These are phyloP conservation scores for Eulemur albifrons DNA, from an alignment of 2,797 vertebrate species.

Conservation along the genomic window DNA sequence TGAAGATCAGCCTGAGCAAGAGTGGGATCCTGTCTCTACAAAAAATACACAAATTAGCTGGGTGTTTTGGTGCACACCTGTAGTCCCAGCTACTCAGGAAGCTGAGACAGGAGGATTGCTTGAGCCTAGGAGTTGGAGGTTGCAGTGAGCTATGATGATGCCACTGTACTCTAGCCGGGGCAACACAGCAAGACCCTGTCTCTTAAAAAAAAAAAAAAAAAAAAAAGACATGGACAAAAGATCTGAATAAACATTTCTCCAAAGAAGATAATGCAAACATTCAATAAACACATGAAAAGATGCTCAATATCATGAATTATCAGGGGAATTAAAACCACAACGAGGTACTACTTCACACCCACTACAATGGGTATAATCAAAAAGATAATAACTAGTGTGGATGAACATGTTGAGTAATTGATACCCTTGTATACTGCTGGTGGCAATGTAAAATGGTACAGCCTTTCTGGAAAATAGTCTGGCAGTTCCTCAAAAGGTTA, in stretches of 20 bases:
- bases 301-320: not conserved
- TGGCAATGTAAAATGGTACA: not conserved
- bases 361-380: not conserved
- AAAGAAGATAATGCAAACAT: not conserved
- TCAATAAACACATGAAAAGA: not conserved
- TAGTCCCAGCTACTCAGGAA: not conserved
- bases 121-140: not conserved
- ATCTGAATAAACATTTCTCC: conserved; percentile 1
- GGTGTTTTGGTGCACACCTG: not conserved
- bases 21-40: not conserved
- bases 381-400: not conserved
- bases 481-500: not conserved
- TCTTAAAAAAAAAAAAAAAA: not conserved
- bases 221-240: not conserved
- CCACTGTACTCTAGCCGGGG: not conserved
- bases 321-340: not conserved
- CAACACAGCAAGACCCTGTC: not conserved
- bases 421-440: not conserved
- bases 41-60: not conserved
- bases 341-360: not conserved
- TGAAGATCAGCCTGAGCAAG: no score
- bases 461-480: not conserved
- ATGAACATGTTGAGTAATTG: not conserved
- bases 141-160: not conserved
- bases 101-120: not conserved